Evolutionary conservation across 2,113 vertebrate species (phyloP), one percentile per base, ranked within the genome.

Genomic region (Myocastor coypus): DNA sequence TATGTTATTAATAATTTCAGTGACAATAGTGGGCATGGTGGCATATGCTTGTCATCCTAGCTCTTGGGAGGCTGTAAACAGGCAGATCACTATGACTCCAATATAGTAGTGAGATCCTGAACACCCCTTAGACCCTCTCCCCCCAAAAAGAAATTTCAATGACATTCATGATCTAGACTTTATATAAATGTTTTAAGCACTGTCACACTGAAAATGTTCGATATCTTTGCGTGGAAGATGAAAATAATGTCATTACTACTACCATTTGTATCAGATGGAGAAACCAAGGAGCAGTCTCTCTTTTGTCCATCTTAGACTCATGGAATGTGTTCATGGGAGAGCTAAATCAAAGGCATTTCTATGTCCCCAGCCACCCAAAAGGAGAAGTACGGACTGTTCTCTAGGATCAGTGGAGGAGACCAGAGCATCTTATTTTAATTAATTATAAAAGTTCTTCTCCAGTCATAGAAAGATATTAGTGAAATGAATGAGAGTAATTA

Each of bases 401-500:
- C 42, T n/a, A 84, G 75, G 0, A 69, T 92, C 97, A 94, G 5
- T 1, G 24, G 52, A 96, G n/a, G 64, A 94, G 87, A 90, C 82
- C n/a, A 87, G 89, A 6, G 81, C 92, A 91, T 97, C 96, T 63
- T 95, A 96, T 98, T 98, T 98, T 98, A 98, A 98, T 98, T 98
- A 97, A 98, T 98, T 98, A 98, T 98, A 98, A 98, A 99, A 98
- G 97, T 98, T 98, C 98, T 98, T 98, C 97, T 98, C 97, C 98
- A 98, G 98, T 98, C 98, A 98, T 98, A 98, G 95, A 97, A 98
- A 98, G 96, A 96, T 98, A 98, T 98, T 98, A 99, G 98, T 82
- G 98, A 98, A 99, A 98, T 98, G 98, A 99, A 99, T 98, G 98
- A 98, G 98, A 98, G 98, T 98, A 99, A 99, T 99, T 99, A 99